A percentile compares a stretch with the other conserved stretches of the same genome.
These are phyloP conservation scores for Catharus bicknelli DNA, from an alignment of 2,113 vertebrate species.

Conservation along the genomic window DNA sequence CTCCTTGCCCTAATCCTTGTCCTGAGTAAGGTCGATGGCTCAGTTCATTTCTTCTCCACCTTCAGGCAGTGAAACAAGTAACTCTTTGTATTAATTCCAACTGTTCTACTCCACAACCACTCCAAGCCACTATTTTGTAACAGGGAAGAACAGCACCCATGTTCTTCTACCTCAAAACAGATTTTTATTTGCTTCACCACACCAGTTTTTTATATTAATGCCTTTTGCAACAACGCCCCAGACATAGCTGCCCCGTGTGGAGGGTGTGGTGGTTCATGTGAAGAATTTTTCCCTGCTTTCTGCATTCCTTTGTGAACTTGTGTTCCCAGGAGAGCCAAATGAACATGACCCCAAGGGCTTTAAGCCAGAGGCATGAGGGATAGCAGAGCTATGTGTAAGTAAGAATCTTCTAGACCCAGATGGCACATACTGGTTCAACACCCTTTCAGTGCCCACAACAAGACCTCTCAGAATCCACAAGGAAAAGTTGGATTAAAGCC, in stretches of 20 bases:
- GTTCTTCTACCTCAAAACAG: not conserved
- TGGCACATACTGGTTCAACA: not conserved
- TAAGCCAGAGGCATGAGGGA: not conserved
- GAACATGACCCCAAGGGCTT: not conserved
- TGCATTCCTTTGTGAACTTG: not conserved
- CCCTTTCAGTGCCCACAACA: not conserved
- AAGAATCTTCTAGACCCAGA: not conserved
- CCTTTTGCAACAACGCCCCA: fast-evolving
- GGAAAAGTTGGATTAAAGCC: not conserved
- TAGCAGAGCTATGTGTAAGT: fast-evolving
- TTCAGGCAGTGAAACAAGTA: not conserved
- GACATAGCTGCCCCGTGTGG: fast-evolving
- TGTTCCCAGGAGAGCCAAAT: not conserved
- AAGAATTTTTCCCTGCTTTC: not conserved
- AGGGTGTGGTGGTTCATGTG: not conserved
- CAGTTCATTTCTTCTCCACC: not conserved
- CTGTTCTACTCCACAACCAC: not conserved
- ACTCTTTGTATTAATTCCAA: not conserved
- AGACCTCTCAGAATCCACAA: not conserved
- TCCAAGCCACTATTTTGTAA: not conserved
- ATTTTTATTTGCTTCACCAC: not conserved
- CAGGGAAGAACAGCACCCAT: not conserved
- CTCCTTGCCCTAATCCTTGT: not conserved
- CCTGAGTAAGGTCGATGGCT: fast-evolving
- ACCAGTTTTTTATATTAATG: not conserved